Evolutionary conservation across 23 tunicate species (phyloP).

Genomic region (Phallusia fumigata): DNA sequence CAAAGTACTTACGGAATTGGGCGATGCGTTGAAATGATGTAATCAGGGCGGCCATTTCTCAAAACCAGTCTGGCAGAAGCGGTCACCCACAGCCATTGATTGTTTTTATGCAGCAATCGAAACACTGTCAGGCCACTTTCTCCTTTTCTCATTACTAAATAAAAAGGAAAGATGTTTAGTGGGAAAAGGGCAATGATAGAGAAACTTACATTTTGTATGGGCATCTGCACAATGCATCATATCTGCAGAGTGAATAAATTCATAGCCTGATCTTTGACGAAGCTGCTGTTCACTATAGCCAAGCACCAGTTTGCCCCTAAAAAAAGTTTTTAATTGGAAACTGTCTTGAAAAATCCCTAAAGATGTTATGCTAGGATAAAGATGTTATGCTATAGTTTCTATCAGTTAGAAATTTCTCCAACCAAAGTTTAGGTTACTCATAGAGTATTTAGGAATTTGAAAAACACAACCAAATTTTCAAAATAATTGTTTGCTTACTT

Average conservation of each 20-base stretch:
- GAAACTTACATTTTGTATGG: slow-evolving; percentile 84
- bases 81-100: slow-evolving; percentile 94
- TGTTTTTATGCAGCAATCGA: slow-evolving; percentile 82
- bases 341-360: no score
- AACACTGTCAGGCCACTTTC: slow-evolving; percentile 89
- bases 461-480: neutral
- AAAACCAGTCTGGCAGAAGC: slow-evolving; percentile 83
- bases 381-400: no score
- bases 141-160: slow-evolving; percentile 90
- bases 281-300: slow-evolving; percentile 87
- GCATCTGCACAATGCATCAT: slow-evolving; percentile 99
- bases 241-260: slow-evolving; percentile 95
- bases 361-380: no score
- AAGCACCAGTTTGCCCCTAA: slow-evolving; percentile 86
- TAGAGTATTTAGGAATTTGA: no score
- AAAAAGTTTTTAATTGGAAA: no score
- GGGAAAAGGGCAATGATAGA: neutral
- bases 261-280: slow-evolving; percentile 87
- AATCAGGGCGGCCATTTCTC: slow-evolving; percentile 67
- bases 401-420: no score
- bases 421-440: no score
- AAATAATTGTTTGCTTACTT: slow-evolving; percentile 40
- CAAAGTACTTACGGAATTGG: slow-evolving; percentile 82
- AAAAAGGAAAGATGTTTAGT: neutral
- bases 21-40: slow-evolving; percentile 88